These are phyloP conservation scores for Ischnura elegans DNA, from an alignment of 2,888 invertebrate genomes.

Conservation along the genomic window DNA sequence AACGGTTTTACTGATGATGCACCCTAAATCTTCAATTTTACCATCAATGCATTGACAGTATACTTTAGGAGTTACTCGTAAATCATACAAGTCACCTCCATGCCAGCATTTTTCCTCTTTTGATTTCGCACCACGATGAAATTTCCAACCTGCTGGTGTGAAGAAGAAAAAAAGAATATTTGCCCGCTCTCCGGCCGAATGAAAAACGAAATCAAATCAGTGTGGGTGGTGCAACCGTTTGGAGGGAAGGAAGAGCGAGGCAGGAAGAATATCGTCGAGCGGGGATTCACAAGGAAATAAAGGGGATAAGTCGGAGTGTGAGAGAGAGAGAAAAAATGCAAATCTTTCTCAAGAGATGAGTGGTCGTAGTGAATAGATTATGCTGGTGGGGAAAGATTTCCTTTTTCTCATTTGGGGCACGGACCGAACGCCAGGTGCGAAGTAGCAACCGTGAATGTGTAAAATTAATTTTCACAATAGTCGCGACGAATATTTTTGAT, in stretches of 20 bases:
- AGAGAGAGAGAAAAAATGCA: background rate
- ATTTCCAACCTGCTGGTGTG: background rate
- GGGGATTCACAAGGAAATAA: background rate
- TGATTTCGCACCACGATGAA: background rate
- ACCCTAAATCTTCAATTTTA: no score
- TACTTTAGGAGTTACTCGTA: no score
- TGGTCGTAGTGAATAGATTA: background rate
- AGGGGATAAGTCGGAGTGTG: background rate
- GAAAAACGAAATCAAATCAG: conserved; percentile 15
- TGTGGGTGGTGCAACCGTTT: background rate
- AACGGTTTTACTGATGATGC: no score
- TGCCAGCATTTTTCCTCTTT: background rate
- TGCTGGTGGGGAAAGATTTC: background rate
- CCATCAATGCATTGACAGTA: no score
- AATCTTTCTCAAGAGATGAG: background rate
- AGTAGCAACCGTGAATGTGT: background rate
- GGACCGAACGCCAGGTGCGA: background rate
- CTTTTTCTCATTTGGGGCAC: background rate
- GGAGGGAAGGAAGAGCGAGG: background rate
- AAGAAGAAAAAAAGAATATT: background rate
- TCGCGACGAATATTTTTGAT: background rate
- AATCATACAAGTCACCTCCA: background rate
- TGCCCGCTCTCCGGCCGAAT: background rate
- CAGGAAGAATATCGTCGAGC: background rate
- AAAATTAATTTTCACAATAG: background rate